These are phyloP conservation scores for Pycnomerus fuliginosus DNA, from an alignment of 2,888 invertebrate genomes.

Conservation along the genomic window DNA sequence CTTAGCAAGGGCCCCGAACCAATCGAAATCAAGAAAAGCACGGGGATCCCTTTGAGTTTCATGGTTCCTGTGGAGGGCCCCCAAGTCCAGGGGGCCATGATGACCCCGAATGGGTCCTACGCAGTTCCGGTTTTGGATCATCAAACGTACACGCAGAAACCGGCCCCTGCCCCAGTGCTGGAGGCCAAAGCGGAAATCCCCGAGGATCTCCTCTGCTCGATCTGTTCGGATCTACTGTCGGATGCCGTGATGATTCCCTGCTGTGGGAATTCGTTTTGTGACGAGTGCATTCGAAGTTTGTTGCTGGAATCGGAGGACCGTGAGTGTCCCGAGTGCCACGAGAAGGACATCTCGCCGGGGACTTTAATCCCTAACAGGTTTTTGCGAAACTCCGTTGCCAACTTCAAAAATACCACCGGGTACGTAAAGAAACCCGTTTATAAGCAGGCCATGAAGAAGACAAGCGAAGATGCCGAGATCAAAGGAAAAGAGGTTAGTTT, in stretches of 20 bases:
- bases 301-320: slow-evolving; percentile 92
- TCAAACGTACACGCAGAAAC: slow-evolving; percentile 71
- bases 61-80: slow-evolving; percentile 92
- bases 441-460: slow-evolving; percentile 11
- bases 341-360: slow-evolving; percentile 89
- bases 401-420: slow-evolving; percentile 90
- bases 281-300: slow-evolving; percentile 93
- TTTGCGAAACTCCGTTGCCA: slow-evolving; percentile 82
- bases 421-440: slow-evolving; percentile 63
- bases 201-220: slow-evolving; percentile 85
- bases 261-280: slow-evolving; percentile 97
- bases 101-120: slow-evolving; percentile 84
- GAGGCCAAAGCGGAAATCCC: slow-evolving; percentile 75
- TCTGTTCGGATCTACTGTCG: slow-evolving; percentile 88
- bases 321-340: slow-evolving; percentile 92
- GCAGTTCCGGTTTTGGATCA: slow-evolving; percentile 88
- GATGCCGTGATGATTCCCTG: slow-evolving; percentile 99
- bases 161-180: slow-evolving; percentile 58
- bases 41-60: slow-evolving; percentile 96
- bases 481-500: too few species aligned
- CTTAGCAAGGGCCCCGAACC: slow-evolving; percentile 63
- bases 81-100: slow-evolving; percentile 85
- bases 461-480: slow-evolving; percentile 3
- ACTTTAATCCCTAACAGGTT: slow-evolving; percentile 91
- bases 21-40: slow-evolving; percentile 86